phyloP scores from a whole-genome alignment of 2,113 vertebrate genomes.

The Zosterops lateralis region DNA sequence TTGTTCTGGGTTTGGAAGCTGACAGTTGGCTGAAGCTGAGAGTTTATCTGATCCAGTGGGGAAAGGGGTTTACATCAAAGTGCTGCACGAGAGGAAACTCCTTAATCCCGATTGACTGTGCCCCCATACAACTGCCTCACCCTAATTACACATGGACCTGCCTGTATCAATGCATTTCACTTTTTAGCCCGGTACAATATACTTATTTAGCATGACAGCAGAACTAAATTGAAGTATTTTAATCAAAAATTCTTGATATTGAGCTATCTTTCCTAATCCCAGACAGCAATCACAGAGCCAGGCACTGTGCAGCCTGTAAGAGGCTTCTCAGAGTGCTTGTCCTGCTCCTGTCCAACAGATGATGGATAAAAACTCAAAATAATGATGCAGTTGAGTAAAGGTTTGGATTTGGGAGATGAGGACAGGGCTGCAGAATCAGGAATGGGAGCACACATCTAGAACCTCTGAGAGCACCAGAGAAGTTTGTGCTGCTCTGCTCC shows the following conservation, averaged over 20 bases:
- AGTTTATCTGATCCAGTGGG: neutral
- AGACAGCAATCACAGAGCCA: neutral
- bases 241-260: neutral
- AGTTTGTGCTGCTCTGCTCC: neutral
- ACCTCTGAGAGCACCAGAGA: neutral
- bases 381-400: neutral
- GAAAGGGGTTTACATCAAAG: constrained; percentile 14
- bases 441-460: neutral
- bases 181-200: neutral
- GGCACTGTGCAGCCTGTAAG: neutral
- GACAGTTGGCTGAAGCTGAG: neutral
- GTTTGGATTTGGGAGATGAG: neutral
- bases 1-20: constrained; percentile 15
- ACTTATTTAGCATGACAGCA: neutral
- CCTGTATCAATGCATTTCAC: accelerated
- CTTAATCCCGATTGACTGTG: accelerated
- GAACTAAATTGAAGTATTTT: neutral
- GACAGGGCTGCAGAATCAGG: neutral
- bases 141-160: neutral
- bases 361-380: neutral
- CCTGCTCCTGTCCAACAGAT: neutral
- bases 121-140: neutral
- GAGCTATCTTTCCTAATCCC: neutral
- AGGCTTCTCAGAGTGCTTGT: neutral
- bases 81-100: neutral